A percentile compares a stretch with the other conserved stretches of the same genome.
Evolutionary conservation across 2,113 vertebrate species (phyloP).

Genomic region (Grus americana): DNA sequence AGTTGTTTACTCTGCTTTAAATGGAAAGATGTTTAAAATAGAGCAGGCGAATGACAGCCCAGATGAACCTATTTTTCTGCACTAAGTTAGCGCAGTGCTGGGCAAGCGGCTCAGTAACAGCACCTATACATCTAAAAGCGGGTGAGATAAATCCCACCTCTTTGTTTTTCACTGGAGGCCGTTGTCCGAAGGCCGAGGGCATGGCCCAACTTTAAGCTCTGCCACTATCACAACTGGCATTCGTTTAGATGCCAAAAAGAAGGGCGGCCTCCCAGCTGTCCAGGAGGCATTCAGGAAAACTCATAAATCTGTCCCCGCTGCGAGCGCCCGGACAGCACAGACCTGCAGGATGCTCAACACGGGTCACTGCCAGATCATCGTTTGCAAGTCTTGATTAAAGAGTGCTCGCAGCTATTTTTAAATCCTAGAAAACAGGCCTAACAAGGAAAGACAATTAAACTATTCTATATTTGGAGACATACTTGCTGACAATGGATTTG

Average conservation of each 20-base stretch:
- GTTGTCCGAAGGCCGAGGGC: background rate
- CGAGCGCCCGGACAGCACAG: background rate
- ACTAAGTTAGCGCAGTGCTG: too few species aligned
- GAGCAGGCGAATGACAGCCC: background rate
- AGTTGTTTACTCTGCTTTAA: background rate
- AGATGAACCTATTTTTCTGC: background rate
- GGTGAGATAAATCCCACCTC: background rate
- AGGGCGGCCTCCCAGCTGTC: background rate
- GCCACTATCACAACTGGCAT: background rate
- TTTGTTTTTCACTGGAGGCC: background rate
- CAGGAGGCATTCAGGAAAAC: background rate
- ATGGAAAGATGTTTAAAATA: background rate
- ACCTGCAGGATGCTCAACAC: background rate
- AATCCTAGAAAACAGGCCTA: constrained; percentile 22
- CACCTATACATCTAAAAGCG: background rate
- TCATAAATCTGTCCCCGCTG: background rate
- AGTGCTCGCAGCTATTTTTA: constrained; percentile 29
- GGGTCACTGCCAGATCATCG: background rate
- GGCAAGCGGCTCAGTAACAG: background rate
- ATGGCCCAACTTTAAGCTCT: background rate
- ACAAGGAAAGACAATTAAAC: constrained; percentile 38
- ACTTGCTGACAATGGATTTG: background rate
- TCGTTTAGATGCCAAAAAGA: background rate
- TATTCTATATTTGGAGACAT: background rate
- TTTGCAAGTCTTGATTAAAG: background rate